phyloP scores from a whole-genome alignment of 2,888 invertebrate species.

The Brachyptera putata region DNA sequence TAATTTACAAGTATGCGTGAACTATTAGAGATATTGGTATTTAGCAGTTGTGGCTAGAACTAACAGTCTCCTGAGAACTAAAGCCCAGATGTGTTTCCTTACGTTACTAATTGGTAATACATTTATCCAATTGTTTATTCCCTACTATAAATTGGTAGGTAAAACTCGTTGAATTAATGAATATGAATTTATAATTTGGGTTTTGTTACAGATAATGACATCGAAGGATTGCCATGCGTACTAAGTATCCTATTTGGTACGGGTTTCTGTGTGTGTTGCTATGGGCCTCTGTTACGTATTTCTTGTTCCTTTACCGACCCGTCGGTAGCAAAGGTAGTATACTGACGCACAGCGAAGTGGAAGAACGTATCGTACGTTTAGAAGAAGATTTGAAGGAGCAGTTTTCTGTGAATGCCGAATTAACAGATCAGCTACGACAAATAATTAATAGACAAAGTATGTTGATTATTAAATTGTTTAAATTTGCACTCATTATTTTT shows the following conservation, averaged over 20 bases:
- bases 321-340: constrained; percentile 40
- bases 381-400: constrained; percentile 48
- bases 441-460: constrained; percentile 30
- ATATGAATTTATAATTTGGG: background rate
- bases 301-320: constrained; percentile 50
- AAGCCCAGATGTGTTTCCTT: too few relatives aligned
- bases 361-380: constrained; percentile 42
- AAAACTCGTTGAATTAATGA: too few relatives aligned
- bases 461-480: too few relatives aligned
- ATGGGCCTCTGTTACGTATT: constrained; percentile 54
- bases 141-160: too few relatives aligned
- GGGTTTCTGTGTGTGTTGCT: constrained; percentile 45
- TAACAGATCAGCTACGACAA: constrained; percentile 44
- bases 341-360: constrained; percentile 29
- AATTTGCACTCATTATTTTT: too few relatives aligned
- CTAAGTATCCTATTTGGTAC: constrained; percentile 28
- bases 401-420: constrained; percentile 47
- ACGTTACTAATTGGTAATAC: too few relatives aligned
- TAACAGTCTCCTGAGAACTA: too few relatives aligned
- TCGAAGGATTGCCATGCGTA: constrained; percentile 30
- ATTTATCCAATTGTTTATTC: too few relatives aligned
- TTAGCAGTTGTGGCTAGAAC: too few relatives aligned
- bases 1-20: too few relatives aligned
- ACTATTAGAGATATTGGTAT: too few relatives aligned
- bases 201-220: constrained; percentile 28